Evolutionary conservation across 2,113 vertebrate genomes (phyloP), one percentile per base, ranked within the genome.

Genomic region (Xenopus tropicalis): DNA sequence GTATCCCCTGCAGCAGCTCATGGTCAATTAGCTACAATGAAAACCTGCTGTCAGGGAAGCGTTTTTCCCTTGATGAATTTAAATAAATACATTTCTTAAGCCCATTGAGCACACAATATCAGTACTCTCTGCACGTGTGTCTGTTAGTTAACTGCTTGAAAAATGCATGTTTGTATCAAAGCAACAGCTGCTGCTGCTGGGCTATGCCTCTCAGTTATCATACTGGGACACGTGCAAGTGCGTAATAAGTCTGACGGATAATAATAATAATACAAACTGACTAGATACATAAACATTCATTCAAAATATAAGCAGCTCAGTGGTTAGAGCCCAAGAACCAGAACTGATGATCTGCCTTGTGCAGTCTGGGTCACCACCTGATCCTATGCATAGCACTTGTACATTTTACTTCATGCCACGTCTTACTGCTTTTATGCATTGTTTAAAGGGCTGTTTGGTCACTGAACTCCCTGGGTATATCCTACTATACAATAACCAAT

Each of bases 21-120:
- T 43, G 73, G 43, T 76, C 73, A 76, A 69, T 76, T 76, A 76
- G 73, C 29, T 69, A 52, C 66, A 76, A 76, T 76, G 65, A 76
- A 76, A 76, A 76, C 73, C 73, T 76, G 66, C 73, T 79, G 67
- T 70, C 69, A 24, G 57, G 59, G 37, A 71, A 42, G 64, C 61
- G 14, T 77, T 17, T 57, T 72, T 68, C 66, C 73, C 73, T 69
- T 76, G 73, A 76, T 69, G 25, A 42, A 69, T 70, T 66, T 66
- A 70, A 70, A 73, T 73, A 68, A 75, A 68, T 59, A 72, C 20
- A 56, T 54, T 56, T 71, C 62, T 51, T 63, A 68, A 66, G 23
- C 43, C 69, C 19, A 17, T 74, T 54, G 52, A 24, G 24, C 58
- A 72, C 61, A 13, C 20, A 21, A 24, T 58, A 42, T 61, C 43